phyloP scores from a whole-genome alignment of 2,113 vertebrate genomes.

The Callipepla squamata region DNA sequence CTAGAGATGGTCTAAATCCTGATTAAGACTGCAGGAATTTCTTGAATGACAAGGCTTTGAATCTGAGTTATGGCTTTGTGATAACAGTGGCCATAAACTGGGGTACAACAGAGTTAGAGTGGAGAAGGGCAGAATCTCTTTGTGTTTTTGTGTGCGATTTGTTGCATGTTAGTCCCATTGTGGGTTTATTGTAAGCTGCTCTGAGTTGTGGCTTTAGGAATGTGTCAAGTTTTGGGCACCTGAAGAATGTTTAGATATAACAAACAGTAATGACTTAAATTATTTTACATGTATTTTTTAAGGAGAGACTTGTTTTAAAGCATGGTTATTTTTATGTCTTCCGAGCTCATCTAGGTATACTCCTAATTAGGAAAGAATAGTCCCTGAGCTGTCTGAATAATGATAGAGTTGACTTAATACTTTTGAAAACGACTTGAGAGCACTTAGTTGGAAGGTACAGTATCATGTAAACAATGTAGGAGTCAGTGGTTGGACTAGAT shows the following conservation, averaged over 20 bases:
- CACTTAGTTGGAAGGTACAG: not conserved
- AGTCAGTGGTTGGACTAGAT: too few relatives aligned
- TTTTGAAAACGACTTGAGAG: not conserved
- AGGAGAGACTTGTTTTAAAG: not conserved
- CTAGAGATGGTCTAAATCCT: not conserved
- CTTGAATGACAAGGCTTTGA: not conserved
- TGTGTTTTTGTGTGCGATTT: not conserved
- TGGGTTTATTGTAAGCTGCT: not conserved
- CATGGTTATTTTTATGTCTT: not conserved
- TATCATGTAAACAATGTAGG: rapidly evolving
- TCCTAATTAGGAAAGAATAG: not conserved
- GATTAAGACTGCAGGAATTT: not conserved
- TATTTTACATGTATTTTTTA: not conserved
- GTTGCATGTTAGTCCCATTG: not conserved
- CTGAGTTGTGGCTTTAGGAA: not conserved
- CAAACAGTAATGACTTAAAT: not conserved
- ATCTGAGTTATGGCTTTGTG: rapidly evolving
- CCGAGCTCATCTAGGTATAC: not conserved
- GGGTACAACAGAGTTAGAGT: not conserved
- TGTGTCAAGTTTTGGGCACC: not conserved
- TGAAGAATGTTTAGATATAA: not conserved
- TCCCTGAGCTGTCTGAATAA: not conserved
- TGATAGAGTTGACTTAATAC: not conserved
- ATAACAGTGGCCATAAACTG: not conserved
- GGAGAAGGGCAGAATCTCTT: not conserved